These are phyloP conservation scores for Gadopsis marmoratus DNA, from an alignment of 2,797 vertebrate species.

Conservation along the genomic window DNA sequence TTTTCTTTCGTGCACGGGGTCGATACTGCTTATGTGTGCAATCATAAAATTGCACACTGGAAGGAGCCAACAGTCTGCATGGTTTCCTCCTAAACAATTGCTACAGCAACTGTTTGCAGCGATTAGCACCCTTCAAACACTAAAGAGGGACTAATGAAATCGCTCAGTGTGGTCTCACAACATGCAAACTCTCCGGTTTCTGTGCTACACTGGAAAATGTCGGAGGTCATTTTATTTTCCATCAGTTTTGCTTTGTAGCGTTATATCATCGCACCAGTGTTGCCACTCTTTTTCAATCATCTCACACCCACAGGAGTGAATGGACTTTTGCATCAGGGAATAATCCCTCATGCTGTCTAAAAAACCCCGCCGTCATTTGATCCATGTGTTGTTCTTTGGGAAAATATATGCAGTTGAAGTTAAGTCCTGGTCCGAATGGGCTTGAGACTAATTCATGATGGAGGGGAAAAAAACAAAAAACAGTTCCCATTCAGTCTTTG, in stretches of 20 bases:
- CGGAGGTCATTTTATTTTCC: not conserved
- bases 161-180: not conserved
- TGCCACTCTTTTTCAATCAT: not conserved
- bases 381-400: not conserved
- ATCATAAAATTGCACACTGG: not conserved
- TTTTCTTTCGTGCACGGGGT: conserved; percentile 4
- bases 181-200: not conserved
- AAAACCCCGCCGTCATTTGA: not conserved
- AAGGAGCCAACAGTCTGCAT: conserved; percentile 6
- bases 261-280: no score
- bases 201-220: not conserved
- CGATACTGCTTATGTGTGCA: conserved; percentile 1
- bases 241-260: not conserved
- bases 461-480: no score
- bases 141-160: not conserved
- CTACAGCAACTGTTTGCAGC: conserved; percentile 15
- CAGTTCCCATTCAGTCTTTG: no score
- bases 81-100: conserved; percentile 19
- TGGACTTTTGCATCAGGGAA: not conserved
- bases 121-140: conserved; percentile 33
- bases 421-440: not conserved
- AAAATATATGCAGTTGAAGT: not conserved
- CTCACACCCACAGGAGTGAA: not conserved
- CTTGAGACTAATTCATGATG: no score
- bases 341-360: not conserved